These are phyloP conservation scores for Aplochiton taeniatus DNA, from an alignment of 2,797 vertebrate species.

Conservation along the genomic window DNA sequence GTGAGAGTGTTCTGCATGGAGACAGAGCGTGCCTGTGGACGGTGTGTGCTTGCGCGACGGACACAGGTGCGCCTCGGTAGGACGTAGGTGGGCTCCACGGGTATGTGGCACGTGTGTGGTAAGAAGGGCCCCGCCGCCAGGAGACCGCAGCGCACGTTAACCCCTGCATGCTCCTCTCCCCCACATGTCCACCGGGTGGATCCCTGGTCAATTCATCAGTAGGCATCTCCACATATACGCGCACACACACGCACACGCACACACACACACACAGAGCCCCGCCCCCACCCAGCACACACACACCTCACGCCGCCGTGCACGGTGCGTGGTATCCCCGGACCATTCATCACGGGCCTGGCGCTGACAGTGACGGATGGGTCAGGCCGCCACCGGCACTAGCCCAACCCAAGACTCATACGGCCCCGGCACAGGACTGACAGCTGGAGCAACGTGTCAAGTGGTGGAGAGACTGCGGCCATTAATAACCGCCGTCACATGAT, in stretches of 20 bases:
- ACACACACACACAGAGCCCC: constrained; percentile 3
- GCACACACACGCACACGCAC: constrained; percentile 7
- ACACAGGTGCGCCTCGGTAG: neutral
- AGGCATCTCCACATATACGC: constrained; percentile 19
- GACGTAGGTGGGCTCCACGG: neutral
- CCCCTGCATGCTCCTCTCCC: constrained; percentile 46
- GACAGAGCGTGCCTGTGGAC: neutral
- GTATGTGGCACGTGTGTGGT: neutral
- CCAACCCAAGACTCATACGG: constrained; percentile 89
- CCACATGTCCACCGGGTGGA: constrained; percentile 37
- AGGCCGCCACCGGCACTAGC: constrained; percentile 88
- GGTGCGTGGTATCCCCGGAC: constrained; percentile 68
- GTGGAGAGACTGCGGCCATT: constrained; percentile 96
- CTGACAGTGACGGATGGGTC: constrained; percentile 99
- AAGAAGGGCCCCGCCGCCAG: constrained; percentile 43
- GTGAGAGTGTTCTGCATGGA: constrained; percentile 3
- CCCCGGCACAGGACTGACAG: constrained; percentile 93
- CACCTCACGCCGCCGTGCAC: constrained; percentile 73
- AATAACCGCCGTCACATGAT: constrained; percentile 98
- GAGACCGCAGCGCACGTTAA: constrained; percentile 50
- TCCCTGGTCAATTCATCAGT: constrained; percentile 62
- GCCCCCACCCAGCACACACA: constrained; percentile 13
- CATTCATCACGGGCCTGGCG: constrained; percentile 92
- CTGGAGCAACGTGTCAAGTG: constrained; percentile 99
- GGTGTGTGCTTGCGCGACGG: constrained; percentile 1